These are phyloP conservation scores for Solenopsis fugax DNA, from an alignment of 1,140 invertebrate genomes.

Conservation along the genomic window DNA sequence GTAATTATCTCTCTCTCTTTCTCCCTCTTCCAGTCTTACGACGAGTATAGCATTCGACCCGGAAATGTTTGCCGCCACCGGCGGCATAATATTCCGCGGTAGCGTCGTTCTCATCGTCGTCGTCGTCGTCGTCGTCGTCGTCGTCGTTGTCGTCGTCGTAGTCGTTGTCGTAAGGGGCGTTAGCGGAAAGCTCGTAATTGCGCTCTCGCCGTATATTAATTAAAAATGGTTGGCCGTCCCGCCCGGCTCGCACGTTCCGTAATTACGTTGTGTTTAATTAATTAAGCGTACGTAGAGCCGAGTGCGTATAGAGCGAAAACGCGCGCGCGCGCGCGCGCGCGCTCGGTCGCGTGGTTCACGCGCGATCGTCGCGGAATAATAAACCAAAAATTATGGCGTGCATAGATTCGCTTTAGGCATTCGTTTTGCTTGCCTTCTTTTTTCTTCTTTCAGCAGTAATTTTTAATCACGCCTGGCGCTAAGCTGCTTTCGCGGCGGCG, in stretches of 20 bases:
- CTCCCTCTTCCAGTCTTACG: slow-evolving; percentile 13
- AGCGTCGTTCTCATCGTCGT: neutral
- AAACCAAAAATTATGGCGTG: slow-evolving; percentile 44
- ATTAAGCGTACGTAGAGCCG: slow-evolving; percentile 45
- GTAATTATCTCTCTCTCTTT: slow-evolving; percentile 41
- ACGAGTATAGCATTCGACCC: neutral
- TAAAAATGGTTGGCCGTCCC: slow-evolving; percentile 47
- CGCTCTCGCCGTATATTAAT: slow-evolving; percentile 48
- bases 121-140: neutral
- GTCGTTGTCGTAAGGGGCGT: slow-evolving; percentile 20
- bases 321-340: slow-evolving; percentile 12
- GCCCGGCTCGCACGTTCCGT: neutral
- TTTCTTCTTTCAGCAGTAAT: slow-evolving; percentile 19
- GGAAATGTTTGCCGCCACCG: slow-evolving; percentile 22
- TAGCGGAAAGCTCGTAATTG: slow-evolving; percentile 49
- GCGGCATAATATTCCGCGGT: slow-evolving; percentile 30
- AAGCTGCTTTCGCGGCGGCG: slow-evolving; percentile 1
- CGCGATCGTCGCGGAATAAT: slow-evolving; percentile 53
- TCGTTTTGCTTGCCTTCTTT: slow-evolving; percentile 22
- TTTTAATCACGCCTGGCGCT: slow-evolving; percentile 40
- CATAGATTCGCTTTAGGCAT: slow-evolving; percentile 32
- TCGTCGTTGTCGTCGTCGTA: neutral
- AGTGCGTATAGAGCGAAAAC: slow-evolving; percentile 12
- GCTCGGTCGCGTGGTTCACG: slow-evolving; percentile 18
- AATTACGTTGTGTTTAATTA: slow-evolving; percentile 61